Base-by-base conservation (phyloP, 2,888 invertebrate genomes). In the Eupithecia centaureata region DNA sequence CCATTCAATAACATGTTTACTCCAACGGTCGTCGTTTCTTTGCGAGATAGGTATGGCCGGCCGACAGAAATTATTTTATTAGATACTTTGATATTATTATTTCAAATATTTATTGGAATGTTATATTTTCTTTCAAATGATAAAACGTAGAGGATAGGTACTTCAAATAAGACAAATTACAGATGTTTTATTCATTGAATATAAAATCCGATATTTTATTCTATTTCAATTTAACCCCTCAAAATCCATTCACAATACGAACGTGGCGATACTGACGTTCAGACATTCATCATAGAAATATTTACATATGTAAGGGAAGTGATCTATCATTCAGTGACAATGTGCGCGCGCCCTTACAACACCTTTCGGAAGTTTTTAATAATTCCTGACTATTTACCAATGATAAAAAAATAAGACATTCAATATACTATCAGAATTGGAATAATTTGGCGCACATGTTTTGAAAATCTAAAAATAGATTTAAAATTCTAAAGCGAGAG, bases 281-380 rank as follows among this genome's bases (percentile, higher is more conserved):
- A 75, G 68, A 79, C 81, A 83, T 86, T 79, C 81, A 82, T 86
- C 85, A 85, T 80, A 75, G 76, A 69, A 54, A 74, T 76, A 91
- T 92, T 92, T 89, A 86, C 91, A 92, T 92, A 83, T 87, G 81
- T 87, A 89, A 84, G 81, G 85, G 88, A 89, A 90, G 86, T 85
- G 81, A 91, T 92, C 87, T 84, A 89, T 92, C 92, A 92, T 79
- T 70, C 70, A 75, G 79, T 83, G 86, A 90, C 91, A 92, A 90
- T 87, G 82, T 78, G 81, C 82, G 75, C 81, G 85, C 86, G 86
- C 87, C 86, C 83, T 82, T 76, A 67, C 68, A 67, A 82, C 81
- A 85, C 86, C 84, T 86, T 83, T 82, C 73, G 76, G 74, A 77
- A 77, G 76, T 77, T 78, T 73, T 68, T 70, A 67, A 57, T 68